Base-by-base conservation (phyloP, 2,113 vertebrate genomes). In the Atlantisia rogersi region DNA sequence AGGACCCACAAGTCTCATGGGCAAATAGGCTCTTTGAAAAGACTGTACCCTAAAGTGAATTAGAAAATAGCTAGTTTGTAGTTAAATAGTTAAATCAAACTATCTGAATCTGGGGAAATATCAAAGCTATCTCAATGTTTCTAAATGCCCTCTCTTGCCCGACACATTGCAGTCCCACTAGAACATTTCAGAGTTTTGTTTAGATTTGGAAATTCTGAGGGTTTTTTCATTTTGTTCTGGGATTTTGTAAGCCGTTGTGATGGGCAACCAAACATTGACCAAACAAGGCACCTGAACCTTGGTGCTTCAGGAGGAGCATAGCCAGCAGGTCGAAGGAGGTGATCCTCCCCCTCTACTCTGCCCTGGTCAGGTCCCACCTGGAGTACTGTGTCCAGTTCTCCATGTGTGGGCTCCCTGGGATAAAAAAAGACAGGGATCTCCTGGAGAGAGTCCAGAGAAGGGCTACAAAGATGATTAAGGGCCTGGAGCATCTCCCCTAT, bases 61-160 rank as follows among this genome's bases (percentile, higher is more conserved):
- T 31, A 74, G 12, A 20, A 78, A 40, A 71, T 82, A 85, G 46
- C 3, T 28, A 37, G 11, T 20, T 25, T 40, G 3, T 59, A 60
- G 46, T 31, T 65, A 10, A 8, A 2, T 32, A 55, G 88, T 74
- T 44, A 50, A 86, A 67, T 5, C 7, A n/a, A 44, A 59, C 17
- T n/a, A 26, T 53, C 64, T 73, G 32, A 16, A 13, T n/a, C 6
- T 21, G 19, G 25, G 25, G 21, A 55, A 74, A 59, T 0, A 0
- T 31, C 8, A 82, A 48, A 81, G 75, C 67, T 16, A 63, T 16
- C 10, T 84, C 31, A 37, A 24, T 2, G 2, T 48, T 88, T 88
- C 60, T 4, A 90, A 94, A 64, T 3, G 1, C 9, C 17, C 2
- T 65, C 5, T 42, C 84, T 86, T 48, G 26, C 60, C 46, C 25